Conservation (phyloP, 30 jellyfish, hydroid and myxozoan species). For the Hydractinia echinata region DNA sequence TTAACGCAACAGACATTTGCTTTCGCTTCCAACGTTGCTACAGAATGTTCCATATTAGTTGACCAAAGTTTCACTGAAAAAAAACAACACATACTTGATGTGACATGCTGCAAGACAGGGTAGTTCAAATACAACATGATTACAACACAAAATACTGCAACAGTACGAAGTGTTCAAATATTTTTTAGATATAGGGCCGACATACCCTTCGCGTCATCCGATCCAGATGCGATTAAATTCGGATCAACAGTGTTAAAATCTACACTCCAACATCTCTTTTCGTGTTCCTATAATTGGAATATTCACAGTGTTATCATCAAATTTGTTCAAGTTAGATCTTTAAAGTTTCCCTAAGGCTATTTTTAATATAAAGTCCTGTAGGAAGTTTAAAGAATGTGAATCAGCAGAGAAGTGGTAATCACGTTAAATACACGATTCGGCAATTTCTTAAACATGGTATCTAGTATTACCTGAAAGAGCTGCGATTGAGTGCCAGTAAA, state of each 20-base stretch:
- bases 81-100: too few species aligned
- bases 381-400: background rate
- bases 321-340: too few species aligned
- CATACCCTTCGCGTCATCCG: constrained; percentile 98
- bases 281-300: constrained; percentile 72
- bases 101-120: too few species aligned
- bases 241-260: constrained; percentile 95
- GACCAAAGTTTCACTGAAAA: constrained; percentile 86
- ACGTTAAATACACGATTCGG: too few species aligned
- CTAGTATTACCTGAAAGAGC: constrained; percentile 65
- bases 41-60: constrained; percentile 96
- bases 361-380: background rate
- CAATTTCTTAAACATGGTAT: too few species aligned
- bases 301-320: background rate
- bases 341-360: too few species aligned
- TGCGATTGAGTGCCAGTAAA: constrained; percentile 87
- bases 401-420: background rate
- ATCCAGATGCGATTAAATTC: constrained; percentile 89
- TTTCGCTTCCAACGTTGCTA: constrained; percentile 82
- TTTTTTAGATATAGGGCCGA: background rate
- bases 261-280: constrained; percentile 98
- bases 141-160: too few species aligned
- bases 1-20: constrained; percentile 97
- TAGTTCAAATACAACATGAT: too few species aligned
- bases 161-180: too few species aligned